Conservation (phyloP, 2,888 invertebrate genomes). For the Watsonalla cultraria region DNA sequence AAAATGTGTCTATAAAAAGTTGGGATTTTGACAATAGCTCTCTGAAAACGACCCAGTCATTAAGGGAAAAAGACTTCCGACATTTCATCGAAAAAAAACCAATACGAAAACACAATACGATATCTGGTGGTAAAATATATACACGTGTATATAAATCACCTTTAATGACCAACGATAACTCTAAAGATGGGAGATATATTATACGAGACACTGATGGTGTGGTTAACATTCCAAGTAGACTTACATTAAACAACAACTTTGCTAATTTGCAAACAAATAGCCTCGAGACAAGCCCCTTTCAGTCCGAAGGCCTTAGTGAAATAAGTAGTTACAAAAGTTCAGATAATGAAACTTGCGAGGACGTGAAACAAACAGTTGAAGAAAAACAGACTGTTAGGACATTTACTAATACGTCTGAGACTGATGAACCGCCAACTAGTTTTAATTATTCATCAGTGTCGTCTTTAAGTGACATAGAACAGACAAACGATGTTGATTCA, state of each 20-base stretch:
- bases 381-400: conserved; percentile 22
- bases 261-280: conserved; percentile 52
- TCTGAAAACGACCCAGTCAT: conserved; percentile 52
- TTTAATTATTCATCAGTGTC: conserved; percentile 35
- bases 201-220: conserved; percentile 47
- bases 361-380: conserved; percentile 34
- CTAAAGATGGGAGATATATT: conserved; percentile 36
- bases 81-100: conserved; percentile 54
- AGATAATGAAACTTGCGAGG: conserved; percentile 65
- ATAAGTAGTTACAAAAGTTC: conserved; percentile 75
- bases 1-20: conserved; percentile 72
- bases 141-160: conserved; percentile 60
- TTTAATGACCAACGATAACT: conserved; percentile 25
- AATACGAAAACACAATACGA: conserved; percentile 62
- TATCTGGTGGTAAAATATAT: conserved; percentile 64
- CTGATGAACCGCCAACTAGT: conserved; percentile 25
- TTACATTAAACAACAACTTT: conserved; percentile 50
- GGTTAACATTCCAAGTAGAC: conserved; percentile 68
- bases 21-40: conserved; percentile 47
- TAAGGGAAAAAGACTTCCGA: conserved; percentile 61
- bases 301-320: conserved; percentile 61
- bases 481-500: conserved; percentile 29
- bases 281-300: conserved; percentile 56
- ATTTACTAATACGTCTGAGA: conserved; percentile 25
- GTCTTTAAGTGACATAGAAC: conserved; percentile 39